Conservation (phyloP, 37 sponge, comb jelly and placozoan species). For the Amphimedon queenslandica region DNA sequence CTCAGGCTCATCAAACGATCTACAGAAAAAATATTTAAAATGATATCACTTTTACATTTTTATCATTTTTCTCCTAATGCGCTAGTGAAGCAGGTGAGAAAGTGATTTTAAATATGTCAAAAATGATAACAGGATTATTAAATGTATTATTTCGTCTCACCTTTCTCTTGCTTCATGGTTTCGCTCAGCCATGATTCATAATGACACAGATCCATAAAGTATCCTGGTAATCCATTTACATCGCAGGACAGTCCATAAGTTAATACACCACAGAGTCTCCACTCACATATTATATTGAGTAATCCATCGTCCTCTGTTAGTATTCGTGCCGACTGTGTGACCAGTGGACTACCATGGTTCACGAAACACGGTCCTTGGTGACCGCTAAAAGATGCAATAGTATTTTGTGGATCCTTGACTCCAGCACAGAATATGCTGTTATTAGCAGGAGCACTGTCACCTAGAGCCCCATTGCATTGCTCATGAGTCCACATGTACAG, state of each 20-base stretch:
- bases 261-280: slow-evolving; percentile 5
- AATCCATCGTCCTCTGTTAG: not conserved
- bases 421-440: not conserved
- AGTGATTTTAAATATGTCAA: no score
- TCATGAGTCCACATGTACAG: not conserved
- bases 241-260: slow-evolving; percentile 4
- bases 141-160: no score
- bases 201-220: not conserved
- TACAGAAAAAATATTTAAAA: no score
- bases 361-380: slow-evolving; percentile 5
- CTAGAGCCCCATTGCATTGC: not conserved
- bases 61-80: no score
- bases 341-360: not conserved
- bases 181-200: not conserved
- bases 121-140: no score
- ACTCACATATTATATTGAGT: slow-evolving; percentile 6
- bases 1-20: not conserved
- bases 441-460: not conserved
- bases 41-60: no score
- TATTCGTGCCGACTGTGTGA: not conserved
- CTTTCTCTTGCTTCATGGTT: not conserved
- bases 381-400: no score
- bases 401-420: not conserved
- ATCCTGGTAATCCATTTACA: not conserved
- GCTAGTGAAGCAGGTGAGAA: no score